These are phyloP conservation scores for Huso huso DNA, from an alignment of 2,797 vertebrate species.

Conservation along the genomic window DNA sequence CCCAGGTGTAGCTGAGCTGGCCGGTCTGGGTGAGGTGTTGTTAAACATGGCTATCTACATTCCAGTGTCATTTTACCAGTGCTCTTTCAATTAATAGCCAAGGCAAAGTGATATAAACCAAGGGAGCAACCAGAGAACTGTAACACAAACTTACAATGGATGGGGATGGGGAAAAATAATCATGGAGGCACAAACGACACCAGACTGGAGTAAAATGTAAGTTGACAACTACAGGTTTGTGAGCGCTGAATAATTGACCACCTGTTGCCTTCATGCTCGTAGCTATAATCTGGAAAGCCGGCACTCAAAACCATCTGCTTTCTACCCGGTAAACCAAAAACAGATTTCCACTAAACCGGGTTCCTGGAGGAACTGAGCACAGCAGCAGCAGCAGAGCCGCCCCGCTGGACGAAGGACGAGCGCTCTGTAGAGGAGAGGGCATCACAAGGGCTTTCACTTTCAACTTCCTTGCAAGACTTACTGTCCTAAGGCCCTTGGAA, in stretches of 20 bases:
- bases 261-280: not conserved
- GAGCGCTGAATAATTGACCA: conserved; percentile 2
- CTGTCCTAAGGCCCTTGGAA: not conserved
- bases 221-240: conserved; percentile 7
- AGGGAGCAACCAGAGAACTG: conserved; percentile 1
- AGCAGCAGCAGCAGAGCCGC: conserved; percentile 4
- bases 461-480: not conserved
- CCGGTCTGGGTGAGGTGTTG: too few relatives aligned
- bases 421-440: not conserved
- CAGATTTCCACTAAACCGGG: conserved; percentile 10
- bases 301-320: conserved; percentile 16
- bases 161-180: too few relatives aligned
- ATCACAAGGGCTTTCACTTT: not conserved
- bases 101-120: too few relatives aligned
- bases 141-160: too few relatives aligned
- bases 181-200: not conserved
- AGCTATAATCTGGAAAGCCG: conserved; percentile 10
- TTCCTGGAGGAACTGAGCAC: conserved; percentile 13
- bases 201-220: not conserved
- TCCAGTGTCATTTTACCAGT: too few relatives aligned
- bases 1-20: too few relatives aligned
- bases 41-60: too few relatives aligned
- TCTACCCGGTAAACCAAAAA: conserved; percentile 16
- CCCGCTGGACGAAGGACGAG: not conserved
- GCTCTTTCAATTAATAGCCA: too few relatives aligned